Evolutionary conservation across 2,113 vertebrate genomes (phyloP), one percentile per base, ranked within the genome.

Genomic region (Apaloderma vittatum): DNA sequence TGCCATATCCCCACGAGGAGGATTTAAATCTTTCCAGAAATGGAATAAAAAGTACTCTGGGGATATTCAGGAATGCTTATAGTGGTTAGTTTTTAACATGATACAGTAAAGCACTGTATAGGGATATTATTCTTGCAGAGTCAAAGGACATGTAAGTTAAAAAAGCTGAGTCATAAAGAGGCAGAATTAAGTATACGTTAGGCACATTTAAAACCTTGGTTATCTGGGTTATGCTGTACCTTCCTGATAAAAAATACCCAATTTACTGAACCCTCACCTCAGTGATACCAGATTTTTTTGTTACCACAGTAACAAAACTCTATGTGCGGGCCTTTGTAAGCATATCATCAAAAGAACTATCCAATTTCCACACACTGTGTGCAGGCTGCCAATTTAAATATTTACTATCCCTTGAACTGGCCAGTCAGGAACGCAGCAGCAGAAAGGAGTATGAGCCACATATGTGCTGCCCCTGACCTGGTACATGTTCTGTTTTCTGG

Each of bases 351-450:
- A 90, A 90, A 90, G 81, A 87, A 87, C 82, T 92, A 91, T 95
- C 95, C 74, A 26, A 11, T 97, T 96, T 95, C 93, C 92, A 93
- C 72, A 84, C 90, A 40, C 88, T 65, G 57, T 27, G 52, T 79
- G 63, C 66, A 86, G 20, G 93, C 90, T 96, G 96, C 97, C 96
- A 97, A 76, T 58, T 94, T 86, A 86, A 98, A 94, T 96, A 96
- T 97, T 96, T 96, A 95, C 86, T 81, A 82, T 70, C 48, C 91
- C 83, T 95, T 94, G 66, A 89, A 67, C 49, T 84, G 97, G 77
- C 75, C 76, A 88, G 77, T 23, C 74, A 88, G 67, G 82, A 88
- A 88, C 11, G 8, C 88, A 49, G 88, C 51, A 68, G 88, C 37
- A 84, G 80, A 36, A 46, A 72, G 43, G 66, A 70, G 49, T 16